These are phyloP conservation scores for Anabacerthia variegaticeps DNA, from an alignment of 2,797 vertebrate species.

Conservation along the genomic window DNA sequence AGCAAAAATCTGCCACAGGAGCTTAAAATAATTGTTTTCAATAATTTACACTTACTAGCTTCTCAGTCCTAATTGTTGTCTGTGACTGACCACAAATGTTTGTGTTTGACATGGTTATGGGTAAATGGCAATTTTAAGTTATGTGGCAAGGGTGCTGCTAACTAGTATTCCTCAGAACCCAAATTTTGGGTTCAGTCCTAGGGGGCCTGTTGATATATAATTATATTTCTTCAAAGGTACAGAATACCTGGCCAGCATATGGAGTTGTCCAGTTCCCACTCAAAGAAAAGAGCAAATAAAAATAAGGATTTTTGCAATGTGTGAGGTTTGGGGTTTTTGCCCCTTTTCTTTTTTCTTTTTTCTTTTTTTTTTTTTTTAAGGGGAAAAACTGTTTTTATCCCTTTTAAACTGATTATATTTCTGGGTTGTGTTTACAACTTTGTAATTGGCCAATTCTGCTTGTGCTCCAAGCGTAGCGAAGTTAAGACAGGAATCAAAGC, in stretches of 20 bases:
- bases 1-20: neutral
- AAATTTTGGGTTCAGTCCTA: neutral
- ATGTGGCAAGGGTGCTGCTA: fast-evolving
- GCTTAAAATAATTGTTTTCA: neutral
- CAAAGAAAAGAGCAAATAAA: neutral
- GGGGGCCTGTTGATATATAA: neutral
- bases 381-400: neutral
- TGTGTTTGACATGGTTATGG: neutral
- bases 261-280: neutral
- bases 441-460: neutral
- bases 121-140: neutral
- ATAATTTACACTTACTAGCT: neutral
- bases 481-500: neutral
- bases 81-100: neutral
- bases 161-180: neutral
- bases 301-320: neutral
- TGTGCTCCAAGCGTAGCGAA: neutral
- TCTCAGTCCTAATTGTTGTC: neutral
- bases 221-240: neutral
- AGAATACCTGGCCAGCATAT: neutral
- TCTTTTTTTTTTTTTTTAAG: too few relatives aligned
- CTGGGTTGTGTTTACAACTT: neutral
- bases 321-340: neutral
- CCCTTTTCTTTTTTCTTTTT: too few relatives aligned
- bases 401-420: neutral